A percentile compares a stretch with the other conserved stretches of the same genome.
phyloP scores from a whole-genome alignment of 1,140 invertebrate genomes.

The Pseudomyrmex gracilis region DNA sequence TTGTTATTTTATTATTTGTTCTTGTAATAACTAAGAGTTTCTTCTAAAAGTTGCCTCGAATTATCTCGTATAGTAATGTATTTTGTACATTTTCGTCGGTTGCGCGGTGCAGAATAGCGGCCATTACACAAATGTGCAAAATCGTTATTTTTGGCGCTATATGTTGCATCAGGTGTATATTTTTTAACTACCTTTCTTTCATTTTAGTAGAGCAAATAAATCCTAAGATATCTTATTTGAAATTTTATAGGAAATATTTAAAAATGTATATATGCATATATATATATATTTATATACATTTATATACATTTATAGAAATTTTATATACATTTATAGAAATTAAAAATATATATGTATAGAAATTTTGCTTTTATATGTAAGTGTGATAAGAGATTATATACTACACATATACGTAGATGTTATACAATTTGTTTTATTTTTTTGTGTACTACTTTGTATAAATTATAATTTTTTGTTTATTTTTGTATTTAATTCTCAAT shows the following conservation, averaged over 20 bases:
- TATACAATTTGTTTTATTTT: neutral
- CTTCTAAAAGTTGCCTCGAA: neutral
- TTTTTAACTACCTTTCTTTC: too few relatives aligned
- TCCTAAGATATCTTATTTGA: neutral
- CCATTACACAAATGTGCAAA: constrained; percentile 59
- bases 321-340: neutral
- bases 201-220: neutral
- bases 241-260: neutral
- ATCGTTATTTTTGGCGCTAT: constrained; percentile 46
- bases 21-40: neutral
- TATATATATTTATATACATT: too few relatives aligned
- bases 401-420: neutral
- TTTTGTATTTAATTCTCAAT: neutral
- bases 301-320: too few relatives aligned
- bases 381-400: too few relatives aligned
- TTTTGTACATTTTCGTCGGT: neutral
- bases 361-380: neutral
- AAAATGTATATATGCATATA: neutral
- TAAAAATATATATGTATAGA: neutral
- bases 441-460: too few relatives aligned
- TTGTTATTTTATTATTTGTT: neutral
- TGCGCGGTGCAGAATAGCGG: constrained; percentile 51
- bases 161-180: neutral
- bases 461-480: too few relatives aligned
- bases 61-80: neutral